Base-by-base conservation (phyloP, 2,113 vertebrate genomes). In the Vombatus ursinus region DNA sequence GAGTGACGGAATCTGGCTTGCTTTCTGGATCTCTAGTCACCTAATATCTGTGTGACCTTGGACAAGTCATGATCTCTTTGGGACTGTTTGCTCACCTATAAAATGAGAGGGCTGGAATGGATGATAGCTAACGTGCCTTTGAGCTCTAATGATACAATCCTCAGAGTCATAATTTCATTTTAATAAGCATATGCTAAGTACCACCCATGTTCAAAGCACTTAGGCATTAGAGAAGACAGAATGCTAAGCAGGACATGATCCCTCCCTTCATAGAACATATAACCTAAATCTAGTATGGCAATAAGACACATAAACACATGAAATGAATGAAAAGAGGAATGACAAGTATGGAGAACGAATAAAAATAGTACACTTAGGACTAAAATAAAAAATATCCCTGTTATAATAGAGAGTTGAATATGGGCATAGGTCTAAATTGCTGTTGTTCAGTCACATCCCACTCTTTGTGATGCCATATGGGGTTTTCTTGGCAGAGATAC, bases 331-430 rank as follows among this genome's bases (percentile, higher is more conserved):
- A 37, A 68, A n/a, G 16, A 8, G 2, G 6, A 77, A 77, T 44
- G 37, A 77, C 19, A 77, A 44, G 37, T 44, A 77, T 77, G 14
- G n/a, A 77, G 68, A 77, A 44, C 44, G 37, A 68, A 68, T 22
- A n/a, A 77, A 16, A 77, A 77, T 44, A 31, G 2, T 61, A 16
- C 1, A 16, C 5, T n/a, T 77, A n/a, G 19, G 16, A 22, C 68
- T 97, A 98, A 97, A 97, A 97, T 97, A 97, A 96, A 97, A 96
- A 92, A 91, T 96, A 61, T 28, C 8, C n/a, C 93, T 94, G 50
- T 91, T 93, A 52, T 97, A 93, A 92, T 52, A 90, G 52, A 84
- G 92, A 95, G 97, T 95, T 91, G 94, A 52, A 95, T 97, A 77
- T 22, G n/a, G 6, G 16, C 37, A 77, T n/a, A 77, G 6, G 37